A percentile compares a stretch with the other conserved stretches of the same genome.
These are phyloP conservation scores for Pipistrellus pygmaeus DNA, from an alignment of 2,797 vertebrate genomes.

Conservation along the genomic window DNA sequence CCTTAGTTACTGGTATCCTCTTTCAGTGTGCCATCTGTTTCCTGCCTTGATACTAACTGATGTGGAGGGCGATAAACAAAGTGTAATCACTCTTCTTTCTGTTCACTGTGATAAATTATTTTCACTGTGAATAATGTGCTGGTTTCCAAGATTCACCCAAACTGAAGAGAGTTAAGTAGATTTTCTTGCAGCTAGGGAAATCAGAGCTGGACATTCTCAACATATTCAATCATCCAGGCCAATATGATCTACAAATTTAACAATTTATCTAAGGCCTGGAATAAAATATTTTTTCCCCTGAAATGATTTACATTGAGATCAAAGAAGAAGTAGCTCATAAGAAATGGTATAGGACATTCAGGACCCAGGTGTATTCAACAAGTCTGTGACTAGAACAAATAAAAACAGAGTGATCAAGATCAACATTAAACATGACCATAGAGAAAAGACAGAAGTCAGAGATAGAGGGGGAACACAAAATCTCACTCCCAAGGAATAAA, in stretches of 20 bases:
- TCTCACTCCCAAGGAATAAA: not conserved
- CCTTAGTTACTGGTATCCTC: not conserved
- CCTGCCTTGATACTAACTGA: not conserved
- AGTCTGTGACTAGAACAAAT: not conserved
- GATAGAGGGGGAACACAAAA: not conserved
- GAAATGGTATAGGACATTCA: not conserved
- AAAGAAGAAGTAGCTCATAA: conserved; percentile 8
- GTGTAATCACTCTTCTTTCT: conserved; percentile 52
- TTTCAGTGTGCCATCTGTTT: not conserved
- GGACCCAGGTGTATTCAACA: not conserved
- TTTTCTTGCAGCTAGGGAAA: not conserved
- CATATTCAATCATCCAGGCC: not conserved
- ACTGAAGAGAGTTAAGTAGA: not conserved
- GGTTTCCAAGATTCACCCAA: conserved; percentile 31
- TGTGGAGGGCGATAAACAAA: not conserved
- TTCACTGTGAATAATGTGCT: not conserved
- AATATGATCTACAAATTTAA: not conserved
- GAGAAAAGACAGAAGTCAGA: not conserved
- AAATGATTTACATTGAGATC: conserved; percentile 26
- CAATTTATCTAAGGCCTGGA: conserved; percentile 4
- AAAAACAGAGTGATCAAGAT: not conserved
- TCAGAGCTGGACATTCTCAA: not conserved
- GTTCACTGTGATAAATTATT: conserved; percentile 32
- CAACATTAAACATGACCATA: not conserved
- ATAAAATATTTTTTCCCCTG: not conserved